Evolutionary conservation across 2,797 vertebrate species (phyloP).

Genomic region (Merluccius polli): DNA sequence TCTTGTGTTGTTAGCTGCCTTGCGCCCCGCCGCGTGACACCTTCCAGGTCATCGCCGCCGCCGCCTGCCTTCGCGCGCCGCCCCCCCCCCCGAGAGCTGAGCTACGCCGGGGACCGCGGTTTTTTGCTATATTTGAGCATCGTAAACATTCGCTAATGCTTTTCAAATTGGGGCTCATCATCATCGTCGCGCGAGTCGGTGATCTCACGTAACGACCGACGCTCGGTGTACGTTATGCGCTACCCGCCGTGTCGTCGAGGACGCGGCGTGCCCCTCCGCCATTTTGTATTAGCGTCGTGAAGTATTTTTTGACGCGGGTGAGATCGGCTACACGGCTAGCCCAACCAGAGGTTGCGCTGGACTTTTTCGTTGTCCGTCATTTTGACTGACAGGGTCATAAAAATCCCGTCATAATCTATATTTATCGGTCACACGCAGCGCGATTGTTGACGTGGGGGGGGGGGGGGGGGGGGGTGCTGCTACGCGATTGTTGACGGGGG

Average conservation of each 20-base stretch:
- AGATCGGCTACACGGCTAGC: not conserved
- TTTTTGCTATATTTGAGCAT: not conserved
- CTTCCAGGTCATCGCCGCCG: not conserved
- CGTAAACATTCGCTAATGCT: slow-evolving; percentile 26
- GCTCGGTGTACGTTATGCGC: not conserved
- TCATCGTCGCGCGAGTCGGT: not conserved
- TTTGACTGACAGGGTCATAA: no score
- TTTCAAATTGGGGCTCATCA: slow-evolving; percentile 32
- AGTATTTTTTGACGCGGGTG: not conserved
- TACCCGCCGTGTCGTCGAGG: slow-evolving; percentile 2
- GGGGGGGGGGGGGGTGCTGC: slow-evolving; percentile 1
- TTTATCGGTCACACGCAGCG: no score
- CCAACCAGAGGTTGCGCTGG: no score
- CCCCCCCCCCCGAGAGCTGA: no score
- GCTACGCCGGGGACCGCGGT: not conserved
- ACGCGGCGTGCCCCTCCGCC: no score
- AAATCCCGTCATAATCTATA: no score
- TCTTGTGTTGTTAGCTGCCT: slow-evolving; percentile 51
- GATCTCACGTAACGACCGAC: slow-evolving; percentile 42
- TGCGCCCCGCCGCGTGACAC: slow-evolving; percentile 34
- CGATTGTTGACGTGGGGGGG: no score
- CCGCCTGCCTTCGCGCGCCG: not conserved
- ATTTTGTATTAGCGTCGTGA: slow-evolving; percentile 29
- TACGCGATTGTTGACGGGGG: no score
- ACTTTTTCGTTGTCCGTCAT: no score